Conservation (phyloP, 2,113 vertebrate genomes). For the Seriola aureovittata region DNA sequence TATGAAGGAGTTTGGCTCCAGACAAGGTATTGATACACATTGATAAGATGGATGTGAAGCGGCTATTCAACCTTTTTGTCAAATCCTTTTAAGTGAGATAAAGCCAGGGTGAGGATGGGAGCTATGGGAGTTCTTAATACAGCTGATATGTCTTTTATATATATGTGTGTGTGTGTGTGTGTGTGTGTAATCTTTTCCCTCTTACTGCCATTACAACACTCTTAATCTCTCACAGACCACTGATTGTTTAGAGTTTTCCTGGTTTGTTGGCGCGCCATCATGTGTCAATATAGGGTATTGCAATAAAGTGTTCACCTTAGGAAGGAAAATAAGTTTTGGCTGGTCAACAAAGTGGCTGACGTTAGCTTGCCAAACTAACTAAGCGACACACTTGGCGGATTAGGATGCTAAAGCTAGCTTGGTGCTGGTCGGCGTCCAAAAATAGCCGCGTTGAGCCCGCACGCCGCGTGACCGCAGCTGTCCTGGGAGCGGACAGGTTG, state of each 20-base stretch:
- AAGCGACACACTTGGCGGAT: conserved; percentile 22
- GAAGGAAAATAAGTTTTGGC: conserved; percentile 27
- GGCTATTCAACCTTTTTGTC: too few relatives aligned
- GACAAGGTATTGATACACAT: too few relatives aligned
- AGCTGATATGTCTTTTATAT: too few relatives aligned
- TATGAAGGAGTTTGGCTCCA: too few relatives aligned
- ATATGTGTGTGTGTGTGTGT: too few relatives aligned
- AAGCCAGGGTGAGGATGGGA: too few relatives aligned
- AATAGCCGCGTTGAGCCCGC: conserved; percentile 38
- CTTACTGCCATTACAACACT: too few relatives aligned
- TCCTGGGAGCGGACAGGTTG: not conserved
- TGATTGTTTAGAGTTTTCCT: not conserved
- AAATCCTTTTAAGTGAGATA: too few relatives aligned
- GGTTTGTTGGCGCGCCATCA: conserved; percentile 17
- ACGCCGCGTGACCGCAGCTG: conserved; percentile 35
- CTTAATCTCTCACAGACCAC: too few relatives aligned
- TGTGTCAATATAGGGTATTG: conserved; percentile 42
- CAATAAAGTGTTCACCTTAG: not conserved
- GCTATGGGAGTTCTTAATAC: too few relatives aligned
- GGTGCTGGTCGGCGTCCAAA: conserved; percentile 56
- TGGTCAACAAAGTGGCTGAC: not conserved
- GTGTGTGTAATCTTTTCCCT: too few relatives aligned
- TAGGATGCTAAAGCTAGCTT: conserved; percentile 78
- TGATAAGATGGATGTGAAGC: too few relatives aligned
- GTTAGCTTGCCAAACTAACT: conserved; percentile 9